Evolutionary conservation across 2,797 vertebrate genomes (phyloP).

Genomic region (Xyrichtys novacula): DNA sequence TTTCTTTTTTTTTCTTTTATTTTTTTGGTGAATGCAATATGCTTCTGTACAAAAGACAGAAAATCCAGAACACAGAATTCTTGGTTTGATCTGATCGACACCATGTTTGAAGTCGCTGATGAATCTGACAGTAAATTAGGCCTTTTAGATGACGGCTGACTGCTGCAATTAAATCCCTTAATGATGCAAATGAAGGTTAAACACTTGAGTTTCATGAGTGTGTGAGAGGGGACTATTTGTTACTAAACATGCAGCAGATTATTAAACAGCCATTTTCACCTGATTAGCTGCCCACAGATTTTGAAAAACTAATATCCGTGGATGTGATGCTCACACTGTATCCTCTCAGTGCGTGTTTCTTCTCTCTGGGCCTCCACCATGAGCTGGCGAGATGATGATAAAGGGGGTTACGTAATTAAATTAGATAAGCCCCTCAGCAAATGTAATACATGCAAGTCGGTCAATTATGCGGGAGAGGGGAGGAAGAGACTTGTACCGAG

Average conservation of each 20-base stretch:
- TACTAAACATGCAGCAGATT: conserved; percentile 64
- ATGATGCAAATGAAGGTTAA: conserved; percentile 22
- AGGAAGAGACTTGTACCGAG: conserved; percentile 32
- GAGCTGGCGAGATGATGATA: conserved; percentile 37
- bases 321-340: conserved; percentile 7
- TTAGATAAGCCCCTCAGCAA: conserved; percentile 47
- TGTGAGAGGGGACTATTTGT: conserved; percentile 38
- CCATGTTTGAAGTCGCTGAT: background rate
- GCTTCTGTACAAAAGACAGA: too few relatives aligned
- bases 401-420: conserved; percentile 40
- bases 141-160: conserved; percentile 33
- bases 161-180: conserved; percentile 45
- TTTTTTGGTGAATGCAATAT: too few relatives aligned
- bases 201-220: conserved; percentile 26
- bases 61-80: too few relatives aligned
- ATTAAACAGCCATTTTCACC: conserved; percentile 58
- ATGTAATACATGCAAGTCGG: conserved; percentile 50
- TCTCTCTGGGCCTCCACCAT: conserved; percentile 17
- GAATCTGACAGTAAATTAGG: conserved; percentile 27
- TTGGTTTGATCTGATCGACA: background rate
- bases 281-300: conserved; percentile 62
- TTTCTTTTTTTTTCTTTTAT: too few relatives aligned
- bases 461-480: conserved; percentile 43
- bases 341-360: conserved; percentile 23
- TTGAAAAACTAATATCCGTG: conserved; percentile 44